Evolutionary conservation across 2,113 vertebrate species (phyloP), one percentile per base, ranked within the genome.

Genomic region (Neofelis nebulosa): DNA sequence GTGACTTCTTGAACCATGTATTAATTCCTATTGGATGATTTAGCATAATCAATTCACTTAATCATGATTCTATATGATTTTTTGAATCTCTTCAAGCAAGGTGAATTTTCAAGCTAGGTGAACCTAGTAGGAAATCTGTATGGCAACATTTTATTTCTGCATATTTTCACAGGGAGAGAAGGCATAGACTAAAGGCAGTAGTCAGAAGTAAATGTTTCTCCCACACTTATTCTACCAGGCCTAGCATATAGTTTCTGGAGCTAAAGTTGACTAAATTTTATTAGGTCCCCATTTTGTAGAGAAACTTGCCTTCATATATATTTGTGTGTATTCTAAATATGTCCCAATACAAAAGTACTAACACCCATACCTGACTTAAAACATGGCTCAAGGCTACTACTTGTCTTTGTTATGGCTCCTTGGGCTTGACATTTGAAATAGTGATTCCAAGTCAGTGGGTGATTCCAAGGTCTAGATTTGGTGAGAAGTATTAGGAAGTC

Each of bases 401-500:
- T 45, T 85, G 36, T 78, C 73, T 71, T 29, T 97, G 55, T 86
- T 92, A 78, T 33, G 2, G 11, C n/a, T 69, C 55, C 76, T 9
- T 21, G 45, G 50, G n/a, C 11, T 86, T 48, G 36, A 74, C 45
- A 68, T 73, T 79, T 57, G 55, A 96, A 93, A 38, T n/a, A 90
- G 74, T 63, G 55, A 45, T 80, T 96, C 15, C 41, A 94, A 89
- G 21, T 83, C 85, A 94, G 52, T 55, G 48, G 76, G 76, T 84
- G 63, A 90, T 38, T 92, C 36, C n/a, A 82, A 45, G 45, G 71
- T 79, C 52, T 91, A 94, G 68, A 95, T 13, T 94, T 65, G 8
- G 50, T 94, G 25, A 92, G 89, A 74, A 95, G 61, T 78, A 96
- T 85, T 89, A 86, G 73, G 29, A 95, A 89, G 87, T 36, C n/a